A percentile compares a stretch with the other conserved stretches of the same genome.
These are phyloP conservation scores for Papilio glaucus DNA, from an alignment of 1,140 invertebrate species.

Conservation along the genomic window DNA sequence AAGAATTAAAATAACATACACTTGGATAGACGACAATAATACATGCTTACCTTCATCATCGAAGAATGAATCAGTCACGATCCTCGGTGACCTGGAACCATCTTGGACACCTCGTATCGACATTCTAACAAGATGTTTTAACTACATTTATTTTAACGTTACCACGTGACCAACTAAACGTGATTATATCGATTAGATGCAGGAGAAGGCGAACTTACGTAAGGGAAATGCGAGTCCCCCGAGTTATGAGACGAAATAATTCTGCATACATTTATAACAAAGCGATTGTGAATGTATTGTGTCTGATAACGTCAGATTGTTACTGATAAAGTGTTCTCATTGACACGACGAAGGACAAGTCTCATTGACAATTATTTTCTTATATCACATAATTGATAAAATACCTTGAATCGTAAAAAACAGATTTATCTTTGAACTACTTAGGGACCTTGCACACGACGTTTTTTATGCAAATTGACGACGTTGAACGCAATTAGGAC, in stretches of 20 bases:
- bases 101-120: conserved; percentile 76
- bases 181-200: neutral
- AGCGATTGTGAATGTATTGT: neutral
- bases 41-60: conserved; percentile 71
- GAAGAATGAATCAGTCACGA: conserved; percentile 78
- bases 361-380: neutral
- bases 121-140: conserved; percentile 49
- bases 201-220: neutral
- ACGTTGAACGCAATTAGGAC: too few species aligned
- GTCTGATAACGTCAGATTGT: conserved; percentile 16
- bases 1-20: too few species aligned
- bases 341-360: neutral
- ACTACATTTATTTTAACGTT: conserved; percentile 8
- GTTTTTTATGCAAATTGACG: too few species aligned
- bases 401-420: too few species aligned
- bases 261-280: conserved; percentile 7
- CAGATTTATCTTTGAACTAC: too few species aligned
- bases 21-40: too few species aligned
- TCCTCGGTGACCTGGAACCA: conserved; percentile 67
- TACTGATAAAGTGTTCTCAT: neutral
- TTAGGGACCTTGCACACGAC: too few species aligned
- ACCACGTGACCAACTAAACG: conserved; percentile 22
- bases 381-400: too few species aligned
- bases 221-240: conserved; percentile 1
- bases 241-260: neutral